Base-by-base conservation (phyloP, 2,888 invertebrate genomes). In the Agrochola lychnidis region DNA sequence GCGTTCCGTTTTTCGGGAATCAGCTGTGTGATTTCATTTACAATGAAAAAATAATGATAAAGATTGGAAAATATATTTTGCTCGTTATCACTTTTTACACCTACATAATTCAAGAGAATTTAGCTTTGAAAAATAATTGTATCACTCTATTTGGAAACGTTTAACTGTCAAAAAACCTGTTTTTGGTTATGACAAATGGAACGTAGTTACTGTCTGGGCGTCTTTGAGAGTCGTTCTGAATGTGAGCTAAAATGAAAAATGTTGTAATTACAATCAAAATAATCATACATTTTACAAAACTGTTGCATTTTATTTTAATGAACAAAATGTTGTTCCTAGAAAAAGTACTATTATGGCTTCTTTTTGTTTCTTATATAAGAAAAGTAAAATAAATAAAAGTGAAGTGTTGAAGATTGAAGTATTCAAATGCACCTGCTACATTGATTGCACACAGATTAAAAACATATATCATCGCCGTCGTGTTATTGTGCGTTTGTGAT, bases 401-500 rank as follows among this genome's bases (percentile, higher is more conserved):
- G 30, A 19, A 19, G 16, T n/a, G 6, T 40, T 16, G 19, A 57
- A 40, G 0, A 19, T 12, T 40, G 2, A 40, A 68, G 82, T 84
- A 53, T 84, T 70, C 63, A 72, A 83, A 75, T 59, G 72, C 61
- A 62, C 74, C 51, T 25, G 16, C n/a, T 64, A 61, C 68, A 76
- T 4, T 70, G 53, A 67, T 61, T 76, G 48, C 36, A 42, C 22
- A 51, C 22, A 51, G 22, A 51, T 51, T 51, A 22, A 67, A 86
- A 76, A 87, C 56, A 51, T 42, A 48, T 67, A 62, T 72, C 63
- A 66, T 80, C 76, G 74, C 70, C 77, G 86, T 87, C 84, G 85
- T 85, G 84, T 89, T 88, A 81, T 88, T 88, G 86, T 88, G 73
- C 73, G 69, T 76, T 81, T 80, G 64, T 79, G 70, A 81, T 79